Evolutionary conservation across 92 coral and sea anemone genomes (phyloP), one percentile per base, ranked within the genome.

Genomic region (Anthopleura xanthogrammica): DNA sequence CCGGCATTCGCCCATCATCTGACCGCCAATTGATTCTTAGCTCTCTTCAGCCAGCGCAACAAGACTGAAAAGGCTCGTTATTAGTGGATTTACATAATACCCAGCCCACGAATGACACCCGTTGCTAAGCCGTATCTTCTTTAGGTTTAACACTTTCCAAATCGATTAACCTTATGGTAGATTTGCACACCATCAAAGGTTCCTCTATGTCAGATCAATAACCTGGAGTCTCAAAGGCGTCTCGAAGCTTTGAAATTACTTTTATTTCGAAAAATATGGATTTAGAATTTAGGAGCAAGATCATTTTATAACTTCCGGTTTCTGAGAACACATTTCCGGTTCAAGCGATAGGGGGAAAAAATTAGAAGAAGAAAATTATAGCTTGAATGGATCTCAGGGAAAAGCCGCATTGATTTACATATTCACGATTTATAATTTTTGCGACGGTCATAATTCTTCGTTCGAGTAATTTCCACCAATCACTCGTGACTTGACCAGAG

Each of bases 261-360:
- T 40, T 76, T 76, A n/a, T 23, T 52, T 76, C 60, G 36, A 43
- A 74, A 41, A 74, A 76, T 24, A 68, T 36, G 74, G 74, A 12
- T 68, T 68, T 29, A 16, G 19, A 74, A 72, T 43, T 4, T 54
- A 14, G 58, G 19, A 82, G 52, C 55, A 70, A 54, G 52, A 58
- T 73, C 79, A 41, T 73, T 57, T 65, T 24, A 20, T 41, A 41
- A 86, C 83, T 91, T 90, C 94, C 92, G 97, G 93, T 91, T 85
- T 82, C 76, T 76, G 89, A 85, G 83, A 79, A 84, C 62, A 71
- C 85, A 78, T 87, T 93, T 93, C 97, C 97, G 92, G 92, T 91
- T 75, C 50, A 46, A 29, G 81, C n/a, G 48, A n/a, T 68, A 48
- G 65, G 41, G 23, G 48, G 70, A 71, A 73, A 74, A 41, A 41